Evolutionary conservation across 2,888 invertebrate genomes (phyloP).

Genomic region (Scaptomyza parva): DNA sequence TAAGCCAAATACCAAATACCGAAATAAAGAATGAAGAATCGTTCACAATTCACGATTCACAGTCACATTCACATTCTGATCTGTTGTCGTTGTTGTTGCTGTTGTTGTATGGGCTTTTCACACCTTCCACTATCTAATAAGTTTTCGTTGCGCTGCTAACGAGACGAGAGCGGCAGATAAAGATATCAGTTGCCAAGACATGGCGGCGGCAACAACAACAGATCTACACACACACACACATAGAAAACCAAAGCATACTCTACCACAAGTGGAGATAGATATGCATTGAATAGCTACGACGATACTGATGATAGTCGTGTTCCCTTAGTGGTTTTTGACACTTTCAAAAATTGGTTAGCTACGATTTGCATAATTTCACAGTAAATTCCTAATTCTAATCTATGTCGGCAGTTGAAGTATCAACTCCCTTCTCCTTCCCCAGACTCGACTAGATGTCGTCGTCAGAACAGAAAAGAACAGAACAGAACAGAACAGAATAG

Average conservation of each 20-base stretch:
- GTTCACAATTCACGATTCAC: constrained; percentile 40
- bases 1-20: constrained; percentile 14
- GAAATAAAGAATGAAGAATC: constrained; percentile 44
- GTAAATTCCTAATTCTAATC: constrained; percentile 74
- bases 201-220: constrained; percentile 22
- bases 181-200: constrained; percentile 68
- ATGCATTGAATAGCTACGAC: not conserved
- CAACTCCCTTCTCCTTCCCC: constrained; percentile 23
- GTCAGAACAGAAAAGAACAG: constrained; percentile 7
- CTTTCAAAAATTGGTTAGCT: constrained; percentile 74
- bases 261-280: not conserved
- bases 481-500: constrained; percentile 10
- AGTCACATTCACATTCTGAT: constrained; percentile 12
- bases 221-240: no score
- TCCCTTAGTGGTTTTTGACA: constrained; percentile 60
- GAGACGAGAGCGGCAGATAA: constrained; percentile 50
- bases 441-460: constrained; percentile 2
- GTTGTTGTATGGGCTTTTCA: constrained; percentile 51
- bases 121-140: constrained; percentile 64
- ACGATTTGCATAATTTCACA: constrained; percentile 78
- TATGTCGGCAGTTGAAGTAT: constrained; percentile 49
- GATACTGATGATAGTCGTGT: constrained; percentile 3
- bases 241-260: not conserved
- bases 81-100: constrained; percentile 4
- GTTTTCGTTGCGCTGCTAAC: constrained; percentile 51